A percentile compares a stretch with the other conserved stretches of the same genome.
phyloP scores from a whole-genome alignment of 2,888 invertebrate genomes.

The Polydrusus cervinus region DNA sequence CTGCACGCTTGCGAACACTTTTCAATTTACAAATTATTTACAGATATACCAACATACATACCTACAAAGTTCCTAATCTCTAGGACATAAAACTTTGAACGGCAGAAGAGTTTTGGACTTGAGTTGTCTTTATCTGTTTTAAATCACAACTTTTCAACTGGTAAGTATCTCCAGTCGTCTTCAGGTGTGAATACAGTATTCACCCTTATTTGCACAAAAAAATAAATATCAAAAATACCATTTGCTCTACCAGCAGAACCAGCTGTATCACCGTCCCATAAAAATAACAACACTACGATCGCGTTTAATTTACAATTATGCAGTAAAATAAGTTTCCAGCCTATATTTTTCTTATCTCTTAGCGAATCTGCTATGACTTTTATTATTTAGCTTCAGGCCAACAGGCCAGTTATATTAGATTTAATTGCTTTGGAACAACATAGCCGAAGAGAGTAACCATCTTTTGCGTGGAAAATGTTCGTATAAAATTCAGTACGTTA shows the following conservation, averaged over 20 bases:
- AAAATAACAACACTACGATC: slow-evolving; percentile 36
- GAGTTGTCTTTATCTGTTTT: too few relatives aligned
- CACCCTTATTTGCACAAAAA: too few relatives aligned
- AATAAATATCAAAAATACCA: too few relatives aligned
- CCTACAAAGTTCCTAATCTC: too few relatives aligned
- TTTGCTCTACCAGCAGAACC: not conserved
- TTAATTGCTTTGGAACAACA: slow-evolving; percentile 49
- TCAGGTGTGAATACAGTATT: too few relatives aligned
- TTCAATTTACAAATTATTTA: too few relatives aligned
- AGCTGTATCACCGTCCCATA: slow-evolving; percentile 13
- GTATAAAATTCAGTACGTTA: slow-evolving; percentile 52
- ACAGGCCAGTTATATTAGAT: slow-evolving; percentile 52
- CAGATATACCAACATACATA: too few relatives aligned
- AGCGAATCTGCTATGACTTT: slow-evolving; percentile 52
- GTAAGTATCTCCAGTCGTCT: too few relatives aligned
- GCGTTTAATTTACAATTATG: slow-evolving; percentile 45
- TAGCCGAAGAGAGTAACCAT: slow-evolving; percentile 28
- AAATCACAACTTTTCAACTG: too few relatives aligned
- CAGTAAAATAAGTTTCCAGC: slow-evolving; percentile 51
- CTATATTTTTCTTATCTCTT: slow-evolving; percentile 54
- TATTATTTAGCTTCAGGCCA: slow-evolving; percentile 50
- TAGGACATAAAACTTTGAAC: too few relatives aligned
- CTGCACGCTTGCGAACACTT: too few relatives aligned
- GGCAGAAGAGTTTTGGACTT: too few relatives aligned
- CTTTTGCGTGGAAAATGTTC: slow-evolving; percentile 46